Percentiles rank a stretch among this genome's conserved stretches.
phyloP scores from a whole-genome alignment of 2,797 vertebrate species.

The Sphenodon punctatus region DNA sequence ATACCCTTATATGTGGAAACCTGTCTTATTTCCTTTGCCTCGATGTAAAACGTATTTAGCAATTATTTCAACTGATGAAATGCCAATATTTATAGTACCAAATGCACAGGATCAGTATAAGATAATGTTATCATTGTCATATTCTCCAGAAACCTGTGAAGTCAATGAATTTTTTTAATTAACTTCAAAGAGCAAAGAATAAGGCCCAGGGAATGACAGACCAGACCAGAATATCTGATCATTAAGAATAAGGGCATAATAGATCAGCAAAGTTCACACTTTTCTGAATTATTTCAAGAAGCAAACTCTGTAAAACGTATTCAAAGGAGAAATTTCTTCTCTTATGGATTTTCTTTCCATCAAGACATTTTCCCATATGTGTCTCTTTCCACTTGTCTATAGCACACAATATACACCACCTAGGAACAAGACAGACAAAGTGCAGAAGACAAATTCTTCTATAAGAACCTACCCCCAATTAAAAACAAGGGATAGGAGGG shows the following conservation, averaged over 20 bases:
- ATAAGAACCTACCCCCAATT: not conserved
- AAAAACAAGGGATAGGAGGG: conserved; percentile 1
- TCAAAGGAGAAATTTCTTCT: not conserved
- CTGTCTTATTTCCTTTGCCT: conserved; percentile 1
- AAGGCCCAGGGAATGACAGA: not conserved
- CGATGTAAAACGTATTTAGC: not conserved
- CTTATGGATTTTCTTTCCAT: not conserved
- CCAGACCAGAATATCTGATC: conserved; percentile 30
- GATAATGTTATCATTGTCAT: not conserved
- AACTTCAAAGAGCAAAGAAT: not conserved
- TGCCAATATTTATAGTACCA: no score
- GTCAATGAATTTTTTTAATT: not conserved
- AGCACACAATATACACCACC: not conserved
- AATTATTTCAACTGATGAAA: not conserved
- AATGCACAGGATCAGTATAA: not conserved
- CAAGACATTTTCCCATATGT: not conserved
- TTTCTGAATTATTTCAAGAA: no score
- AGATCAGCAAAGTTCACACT: no score
- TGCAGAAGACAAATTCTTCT: not conserved
- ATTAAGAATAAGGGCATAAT: no score
- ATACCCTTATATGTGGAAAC: not conserved
- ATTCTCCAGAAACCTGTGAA: not conserved
- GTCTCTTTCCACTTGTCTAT: not conserved
- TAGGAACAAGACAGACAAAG: no score
- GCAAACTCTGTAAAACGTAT: no score